Evolutionary conservation across 2,888 invertebrate genomes (phyloP), one percentile per base, ranked within the genome.

Genomic region (Megalurothrips usitatus): DNA sequence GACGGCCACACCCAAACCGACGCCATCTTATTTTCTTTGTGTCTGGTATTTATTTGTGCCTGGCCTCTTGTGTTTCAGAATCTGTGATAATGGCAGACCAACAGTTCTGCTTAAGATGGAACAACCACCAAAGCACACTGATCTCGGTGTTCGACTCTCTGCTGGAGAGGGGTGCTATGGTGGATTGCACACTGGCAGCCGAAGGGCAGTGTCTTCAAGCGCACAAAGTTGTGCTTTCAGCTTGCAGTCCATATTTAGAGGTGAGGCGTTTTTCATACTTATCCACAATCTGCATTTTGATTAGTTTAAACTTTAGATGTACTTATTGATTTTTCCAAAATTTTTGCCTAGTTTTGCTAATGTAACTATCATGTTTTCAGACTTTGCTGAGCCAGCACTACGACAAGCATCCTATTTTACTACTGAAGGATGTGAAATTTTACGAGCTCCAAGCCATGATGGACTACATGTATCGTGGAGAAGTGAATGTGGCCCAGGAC

Each of bases 381-480:
- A 91, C 92, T 87, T 91, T 95, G 87, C 89, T 95, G 88, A 94
- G 94, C 87, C 94, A 94, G 88, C 94, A 95, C 88, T 94, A 92
- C 88, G 95, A 95, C 89, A 95, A 95, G 88, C 95, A 95, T 90
- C 95, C 96, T 82, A 95, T 96, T 87, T 94, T 96, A 86, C 95
- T 96, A 87, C 90, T 96, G 85, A 96, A 96, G 89, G 95, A 96
- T 90, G 95, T 96, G 78, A 95, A 95, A 88, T 96, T 94, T 88
- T 94, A 94, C 87, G 95, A 96, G 88, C 89, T 96, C 84, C 92
- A 94, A 89, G 95, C 95, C 84, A 94, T 96, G 93, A 94, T 96
- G 93, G 95, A 96, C 88, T 96, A 96, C 86, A 96, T 96, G 95
- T 96, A 96, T 88, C 91, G 94, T 85, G 96, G 96, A 83, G 95